Evolutionary conservation across 2,113 vertebrate genomes (phyloP).

Genomic region (Eulemur rufifrons): DNA sequence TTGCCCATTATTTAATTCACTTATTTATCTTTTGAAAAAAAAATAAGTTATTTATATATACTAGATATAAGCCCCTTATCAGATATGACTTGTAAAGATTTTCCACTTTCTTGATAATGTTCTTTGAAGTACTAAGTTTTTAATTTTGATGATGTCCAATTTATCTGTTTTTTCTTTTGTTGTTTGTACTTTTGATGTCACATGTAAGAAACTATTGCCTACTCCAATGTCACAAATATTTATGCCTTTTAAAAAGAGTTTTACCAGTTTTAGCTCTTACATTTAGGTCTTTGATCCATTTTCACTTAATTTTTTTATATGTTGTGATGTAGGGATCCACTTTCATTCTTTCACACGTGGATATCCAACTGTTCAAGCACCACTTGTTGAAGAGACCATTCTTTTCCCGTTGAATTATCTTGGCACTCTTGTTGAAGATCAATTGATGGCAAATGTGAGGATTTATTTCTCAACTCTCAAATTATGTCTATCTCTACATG

Average conservation of each 20-base stretch:
- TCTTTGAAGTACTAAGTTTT: not conserved
- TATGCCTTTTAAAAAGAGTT: not conserved
- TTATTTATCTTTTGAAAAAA: not conserved
- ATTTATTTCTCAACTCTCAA: not conserved
- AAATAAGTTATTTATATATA: not conserved
- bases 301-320: not conserved
- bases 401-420: not conserved
- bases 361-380: not conserved
- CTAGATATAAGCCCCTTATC: not conserved
- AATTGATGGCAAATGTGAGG: not conserved
- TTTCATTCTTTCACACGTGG: not conserved
- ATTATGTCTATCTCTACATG: not conserved
- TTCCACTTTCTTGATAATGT: not conserved
- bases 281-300: not conserved
- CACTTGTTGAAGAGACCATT: not conserved
- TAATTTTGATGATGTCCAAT: not conserved
- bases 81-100: not conserved
- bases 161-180: not conserved
- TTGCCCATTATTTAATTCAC: not conserved
- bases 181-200: not conserved
- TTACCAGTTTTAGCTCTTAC: not conserved
- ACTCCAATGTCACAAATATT: not conserved
- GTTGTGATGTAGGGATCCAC: not conserved
- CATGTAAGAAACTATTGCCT: not conserved
- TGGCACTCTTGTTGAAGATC: not conserved